Base-by-base conservation (phyloP, 2,113 vertebrate genomes). In the Aleadryas rufinucha region DNA sequence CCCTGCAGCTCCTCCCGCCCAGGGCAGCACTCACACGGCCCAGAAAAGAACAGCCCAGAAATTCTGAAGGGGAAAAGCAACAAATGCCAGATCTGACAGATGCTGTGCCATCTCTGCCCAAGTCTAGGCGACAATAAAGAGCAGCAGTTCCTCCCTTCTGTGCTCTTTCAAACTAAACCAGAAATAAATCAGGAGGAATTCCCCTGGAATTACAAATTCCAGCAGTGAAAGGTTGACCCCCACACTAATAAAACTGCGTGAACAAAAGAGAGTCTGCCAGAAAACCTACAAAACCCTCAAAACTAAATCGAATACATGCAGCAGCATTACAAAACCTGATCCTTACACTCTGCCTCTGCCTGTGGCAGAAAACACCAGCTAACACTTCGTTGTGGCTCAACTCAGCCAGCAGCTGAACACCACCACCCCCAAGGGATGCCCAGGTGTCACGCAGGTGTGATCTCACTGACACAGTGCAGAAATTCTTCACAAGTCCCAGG, bases 81-180 rank as follows among this genome's bases (percentile, higher is more conserved):
- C 15, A 10, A 15, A 3, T 2, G 10, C 5, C 68, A 30, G 5
- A 7, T 7, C 5, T 11, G 64, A 10, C 0, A 1, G 39, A 6
- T 2, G 15, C 3, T 9, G 22, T 1, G 10, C 7, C 41, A 35
- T 42, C 13, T 21, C 33, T 44, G 22, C 24, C 35, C 17, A 8
- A 16, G 49, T 11, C 56, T n/a, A 15, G 17, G 11, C 4, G 4
- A 16, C 22, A 17, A 4, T 0, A 8, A 23, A 37, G 28, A 39
- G 9, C 2, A 3, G 13, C 31, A 35, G 18, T 9, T 61, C 49
- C 27, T 41, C 24, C 20, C 22, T 30, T 9, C 39, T 22, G 30
- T 13, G 22, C 5, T 8, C 9, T 24, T 66, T 24, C 33, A n/a
- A 63, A 20, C 7, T 7, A 3, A 44, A 71, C 31, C 3, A 30